Base-by-base conservation (phyloP, 2,797 vertebrate species). In the Sebastes steindachneri region DNA sequence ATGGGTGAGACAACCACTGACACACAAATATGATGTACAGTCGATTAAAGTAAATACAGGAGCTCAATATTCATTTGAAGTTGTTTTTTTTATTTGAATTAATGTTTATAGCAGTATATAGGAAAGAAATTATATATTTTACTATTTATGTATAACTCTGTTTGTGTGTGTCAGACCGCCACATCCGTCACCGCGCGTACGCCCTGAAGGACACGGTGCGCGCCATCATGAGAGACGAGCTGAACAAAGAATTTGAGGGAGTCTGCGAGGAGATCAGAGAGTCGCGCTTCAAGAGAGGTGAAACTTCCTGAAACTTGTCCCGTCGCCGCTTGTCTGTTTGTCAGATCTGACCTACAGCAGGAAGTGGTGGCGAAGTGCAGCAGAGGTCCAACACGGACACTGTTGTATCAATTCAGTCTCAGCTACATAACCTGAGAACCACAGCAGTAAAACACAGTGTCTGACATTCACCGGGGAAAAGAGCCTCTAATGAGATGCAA, bases 161-260 rank as follows among this genome's bases (percentile, higher is more conserved):
- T 37, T 37, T 37, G 35, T 37, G 35, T 37, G 29, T 59, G n/a
- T 87, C 85, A 98, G 98, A 97, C 94, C 97, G 97, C 10, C 95
- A 97, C 69, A 96, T 98, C 66, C 96, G 98, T 26, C 97, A 98
- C 75, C 94, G 96, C 84, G 98, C 97, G 3, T 97, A 96, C 80
- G 88, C 93, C 19, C 94, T 99, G 82, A 97, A 96, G 92, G 97
- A 98, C 79, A 94, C 94, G 1, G 94, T 97, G 0, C 95, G 96
- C 65, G 94, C 96, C 71, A 97, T 98, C 76, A 96, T 99, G 89
- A 96, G 95, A 91, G 95, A 96, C 68, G 97, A 98, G 84, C 94
- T 98, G 78, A 96, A 98, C 90, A 95, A 97, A 80, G 96, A 97
- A 51, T 98, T 99, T 82, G 97, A 97, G 72, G 93, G 92, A 75